These are phyloP conservation scores for Agriotes lineatus DNA, from an alignment of 2,888 invertebrate species.

Conservation along the genomic window DNA sequence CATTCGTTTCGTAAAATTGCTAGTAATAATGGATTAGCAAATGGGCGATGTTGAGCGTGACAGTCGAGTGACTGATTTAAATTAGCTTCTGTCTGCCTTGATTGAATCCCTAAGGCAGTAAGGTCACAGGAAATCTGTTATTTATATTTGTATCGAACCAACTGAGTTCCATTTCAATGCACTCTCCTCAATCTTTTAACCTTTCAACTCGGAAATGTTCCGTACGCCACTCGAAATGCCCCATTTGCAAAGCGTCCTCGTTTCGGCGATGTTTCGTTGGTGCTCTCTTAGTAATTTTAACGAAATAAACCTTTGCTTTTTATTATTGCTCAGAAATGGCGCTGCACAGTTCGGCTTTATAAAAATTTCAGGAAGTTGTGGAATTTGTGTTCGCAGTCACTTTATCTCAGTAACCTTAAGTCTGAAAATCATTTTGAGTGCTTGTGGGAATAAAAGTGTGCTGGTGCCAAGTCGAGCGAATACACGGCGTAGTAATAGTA, in stretches of 20 bases:
- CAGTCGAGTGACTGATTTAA: conserved; percentile 36
- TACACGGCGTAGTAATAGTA: no score
- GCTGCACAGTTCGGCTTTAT: no score
- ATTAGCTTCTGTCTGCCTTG: conserved; percentile 32
- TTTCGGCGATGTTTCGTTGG: no score
- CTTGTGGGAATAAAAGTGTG: no score
- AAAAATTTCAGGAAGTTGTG: no score
- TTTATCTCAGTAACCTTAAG: no score
- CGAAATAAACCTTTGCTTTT: no score
- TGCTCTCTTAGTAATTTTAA: no score
- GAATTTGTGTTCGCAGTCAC: no score
- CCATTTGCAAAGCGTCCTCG: conserved; percentile 82
- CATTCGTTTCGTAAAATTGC: conserved; percentile 17
- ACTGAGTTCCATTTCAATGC: not conserved
- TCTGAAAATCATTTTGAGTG: no score
- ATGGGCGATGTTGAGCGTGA: conserved; percentile 29
- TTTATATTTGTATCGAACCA: conserved; percentile 36
- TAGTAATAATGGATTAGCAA: conserved; percentile 30
- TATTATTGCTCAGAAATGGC: no score
- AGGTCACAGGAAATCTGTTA: conserved; percentile 35
- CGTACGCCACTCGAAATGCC: conserved; percentile 56
- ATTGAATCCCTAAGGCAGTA: conserved; percentile 29
- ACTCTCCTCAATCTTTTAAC: conserved; percentile 5
- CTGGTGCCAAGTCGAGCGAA: no score
- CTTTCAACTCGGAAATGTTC: not conserved